Percentiles rank a stretch among this genome's conserved stretches.
Conservation (phyloP, 2,113 vertebrate genomes). For the Ivindomyrus marchei region DNA sequence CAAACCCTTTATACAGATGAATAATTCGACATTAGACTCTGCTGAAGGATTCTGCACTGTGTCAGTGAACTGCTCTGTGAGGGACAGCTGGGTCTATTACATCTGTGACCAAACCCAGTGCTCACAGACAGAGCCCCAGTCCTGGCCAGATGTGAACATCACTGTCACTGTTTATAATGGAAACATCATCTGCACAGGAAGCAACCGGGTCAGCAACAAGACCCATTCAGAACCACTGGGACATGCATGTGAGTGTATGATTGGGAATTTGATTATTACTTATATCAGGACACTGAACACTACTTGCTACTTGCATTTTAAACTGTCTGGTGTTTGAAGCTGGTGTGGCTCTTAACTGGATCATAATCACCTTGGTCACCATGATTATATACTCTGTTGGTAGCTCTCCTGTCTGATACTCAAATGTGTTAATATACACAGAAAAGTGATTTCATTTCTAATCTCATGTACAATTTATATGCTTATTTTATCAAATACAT, state of each 20-base stretch:
- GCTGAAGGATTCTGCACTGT: conserved; percentile 31
- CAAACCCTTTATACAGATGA: conserved; percentile 1
- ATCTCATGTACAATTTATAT: neutral
- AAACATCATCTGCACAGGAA: conserved; percentile 34
- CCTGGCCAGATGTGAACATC: conserved; percentile 32
- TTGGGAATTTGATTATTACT: neutral
- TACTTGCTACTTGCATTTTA: no score
- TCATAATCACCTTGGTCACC: neutral
- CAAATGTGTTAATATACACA: no score
- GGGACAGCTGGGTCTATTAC: neutral
- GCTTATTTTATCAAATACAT: no score
- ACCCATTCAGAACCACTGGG: neutral
- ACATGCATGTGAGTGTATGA: conserved; percentile 32
- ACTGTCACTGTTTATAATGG: neutral
- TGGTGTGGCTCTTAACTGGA: neutral
- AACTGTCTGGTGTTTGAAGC: neutral
- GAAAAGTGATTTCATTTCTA: neutral
- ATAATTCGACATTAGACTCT: neutral
- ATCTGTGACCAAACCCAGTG: conserved; percentile 35
- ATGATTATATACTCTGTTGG: no score
- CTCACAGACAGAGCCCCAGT: fast-evolving
- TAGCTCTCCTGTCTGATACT: no score
- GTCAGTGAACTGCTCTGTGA: conserved; percentile 47
- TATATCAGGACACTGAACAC: neutral
- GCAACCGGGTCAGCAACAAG: conserved; percentile 41